These are phyloP conservation scores for Drosophila orena DNA, from an alignment of 1,140 invertebrate species.

Conservation along the genomic window DNA sequence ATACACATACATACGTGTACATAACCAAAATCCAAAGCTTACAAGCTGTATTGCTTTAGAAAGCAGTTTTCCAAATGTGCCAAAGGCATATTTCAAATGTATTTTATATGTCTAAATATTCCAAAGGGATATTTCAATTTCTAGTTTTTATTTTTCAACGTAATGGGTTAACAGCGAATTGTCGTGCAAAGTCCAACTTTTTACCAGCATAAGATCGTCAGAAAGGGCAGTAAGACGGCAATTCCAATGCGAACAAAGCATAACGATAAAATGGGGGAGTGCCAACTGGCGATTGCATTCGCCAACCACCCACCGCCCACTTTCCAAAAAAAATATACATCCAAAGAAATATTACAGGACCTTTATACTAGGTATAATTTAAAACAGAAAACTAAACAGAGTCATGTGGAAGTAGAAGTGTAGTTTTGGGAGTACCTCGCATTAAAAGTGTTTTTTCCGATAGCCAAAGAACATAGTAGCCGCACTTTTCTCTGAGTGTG, in stretches of 20 bases:
- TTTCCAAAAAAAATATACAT: slow-evolving; percentile 2
- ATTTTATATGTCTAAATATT: neutral
- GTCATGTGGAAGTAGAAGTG: no score
- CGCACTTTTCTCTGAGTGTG: neutral
- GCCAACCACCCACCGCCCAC: slow-evolving; percentile 31
- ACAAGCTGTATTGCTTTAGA: no score
- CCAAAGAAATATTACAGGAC: neutral
- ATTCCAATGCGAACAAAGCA: slow-evolving; percentile 49
- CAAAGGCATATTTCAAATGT: no score
- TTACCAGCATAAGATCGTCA: slow-evolving; percentile 28
- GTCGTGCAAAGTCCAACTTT: slow-evolving; percentile 28
- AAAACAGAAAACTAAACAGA: no score
- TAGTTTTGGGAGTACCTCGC: no score
- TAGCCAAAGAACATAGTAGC: no score
- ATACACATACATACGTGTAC: no score
- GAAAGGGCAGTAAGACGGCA: neutral
- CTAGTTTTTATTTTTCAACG: neutral
- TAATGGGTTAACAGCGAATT: slow-evolving; percentile 30
- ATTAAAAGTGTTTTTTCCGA: no score
- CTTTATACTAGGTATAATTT: no score
- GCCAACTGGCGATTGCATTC: slow-evolving; percentile 30
- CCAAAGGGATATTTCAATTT: no score
- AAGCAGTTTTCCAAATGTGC: no score
- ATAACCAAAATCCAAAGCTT: no score
- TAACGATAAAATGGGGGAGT: slow-evolving; percentile 42